Base-by-base conservation (phyloP, 2,113 vertebrate species). In the Amphiprion ocellaris region DNA sequence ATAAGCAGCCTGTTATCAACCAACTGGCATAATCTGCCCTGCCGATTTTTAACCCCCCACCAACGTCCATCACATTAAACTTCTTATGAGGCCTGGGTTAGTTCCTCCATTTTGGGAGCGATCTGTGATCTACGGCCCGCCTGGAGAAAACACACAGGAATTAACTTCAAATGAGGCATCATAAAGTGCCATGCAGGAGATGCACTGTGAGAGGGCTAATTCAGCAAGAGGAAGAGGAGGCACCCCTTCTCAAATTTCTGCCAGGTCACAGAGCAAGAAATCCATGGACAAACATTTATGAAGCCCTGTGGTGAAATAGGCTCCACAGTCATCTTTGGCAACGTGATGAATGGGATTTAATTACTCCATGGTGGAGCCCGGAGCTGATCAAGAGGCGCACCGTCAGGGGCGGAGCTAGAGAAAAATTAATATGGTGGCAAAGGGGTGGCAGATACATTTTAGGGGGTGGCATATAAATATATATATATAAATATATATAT, bases 261-360 rank as follows among this genome's bases (percentile, higher is more conserved):
- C 44, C 83, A 79, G 81, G 83, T 86, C 87, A 86, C 74, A 78
- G 55, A 79, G 60, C 87, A 74, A 37, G 23, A 77, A 69, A 78
- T 55, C 61, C 69, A 82, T 26, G 72, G 21, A 68, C 71, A 80
- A 79, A 72, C 68, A 83, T 82, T 30, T 12, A 52, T 58, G 14
- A 80, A 26, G 73, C 71, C 74, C 37, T 44, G 33, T 50, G 70
- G 11, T 72, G 75, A 75, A 78, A 37, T 5, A 26, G 26, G 26
- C 26, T 26, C 74, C 54, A 55, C n/a, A 71, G 61, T 69, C 2
- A 54, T 84, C 39, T 44, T 26, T 78, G 79, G 82, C 79, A 84
- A 75, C 28, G 21, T 66, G 76, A 76, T 83, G 82, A 86, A 80
- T 78, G 79, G 70, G 74, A 88, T 83, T 26, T 44, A 89, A 87